phyloP scores from a whole-genome alignment of 1,140 invertebrate species.

The Notospermus geniculatus region DNA sequence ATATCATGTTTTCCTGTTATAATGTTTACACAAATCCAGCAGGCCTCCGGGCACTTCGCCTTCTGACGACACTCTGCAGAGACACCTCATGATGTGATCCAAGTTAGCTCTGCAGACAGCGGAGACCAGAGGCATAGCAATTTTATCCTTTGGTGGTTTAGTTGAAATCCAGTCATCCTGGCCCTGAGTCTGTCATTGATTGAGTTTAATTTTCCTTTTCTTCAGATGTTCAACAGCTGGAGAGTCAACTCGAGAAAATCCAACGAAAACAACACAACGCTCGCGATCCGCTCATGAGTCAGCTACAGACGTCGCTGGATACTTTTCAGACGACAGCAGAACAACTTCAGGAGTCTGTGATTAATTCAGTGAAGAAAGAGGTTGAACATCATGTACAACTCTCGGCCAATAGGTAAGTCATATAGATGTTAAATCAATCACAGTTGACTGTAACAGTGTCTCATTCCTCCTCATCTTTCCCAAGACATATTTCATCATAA shows the following conservation, averaged over 20 bases:
- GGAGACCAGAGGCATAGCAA: too few species aligned
- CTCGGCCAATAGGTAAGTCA: slow-evolving; percentile 29
- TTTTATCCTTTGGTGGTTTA: too few species aligned
- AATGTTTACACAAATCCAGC: too few species aligned
- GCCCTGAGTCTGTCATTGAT: too few species aligned
- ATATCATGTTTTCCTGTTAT: neutral
- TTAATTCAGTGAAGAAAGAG: slow-evolving; percentile 32
- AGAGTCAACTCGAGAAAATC: slow-evolving; percentile 53
- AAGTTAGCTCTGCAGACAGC: neutral
- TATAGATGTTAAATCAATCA: neutral
- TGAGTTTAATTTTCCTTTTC: too few species aligned
- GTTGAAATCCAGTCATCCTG: too few species aligned
- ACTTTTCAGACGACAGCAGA: slow-evolving; percentile 35
- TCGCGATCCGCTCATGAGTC: slow-evolving; percentile 38
- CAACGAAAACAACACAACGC: slow-evolving; percentile 40
- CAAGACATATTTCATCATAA: too few species aligned
- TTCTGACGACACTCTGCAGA: neutral
- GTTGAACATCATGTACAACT: slow-evolving; percentile 30
- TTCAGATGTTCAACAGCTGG: slow-evolving; percentile 59
- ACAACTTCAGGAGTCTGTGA: slow-evolving; percentile 28
- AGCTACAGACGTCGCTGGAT: slow-evolving; percentile 38
- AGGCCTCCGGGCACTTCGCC: too few species aligned
- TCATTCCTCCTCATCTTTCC: too few species aligned
- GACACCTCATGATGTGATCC: neutral
- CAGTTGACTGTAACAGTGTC: too few species aligned